Conservation (phyloP, 2,888 invertebrate species). For the Cephus spinipes region DNA sequence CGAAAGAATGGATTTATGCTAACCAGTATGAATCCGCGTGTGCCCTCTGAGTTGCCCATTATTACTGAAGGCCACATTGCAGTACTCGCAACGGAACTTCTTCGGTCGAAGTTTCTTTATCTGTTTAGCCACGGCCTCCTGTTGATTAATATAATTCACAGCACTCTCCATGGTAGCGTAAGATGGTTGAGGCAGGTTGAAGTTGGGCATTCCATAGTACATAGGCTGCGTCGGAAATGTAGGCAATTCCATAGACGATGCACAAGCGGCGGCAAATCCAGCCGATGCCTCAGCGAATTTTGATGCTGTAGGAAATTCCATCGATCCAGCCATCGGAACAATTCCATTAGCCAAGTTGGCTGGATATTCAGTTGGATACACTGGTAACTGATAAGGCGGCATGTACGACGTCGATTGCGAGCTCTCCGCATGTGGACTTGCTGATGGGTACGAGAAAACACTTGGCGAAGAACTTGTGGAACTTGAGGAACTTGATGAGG, state of each 20-base stretch:
- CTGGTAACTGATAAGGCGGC: conserved; percentile 20
- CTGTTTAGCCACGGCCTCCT: conserved; percentile 52
- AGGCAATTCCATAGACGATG: conserved; percentile 3
- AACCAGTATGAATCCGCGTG: conserved; percentile 89
- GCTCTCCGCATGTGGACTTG: neutral
- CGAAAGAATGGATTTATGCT: conserved; percentile 37
- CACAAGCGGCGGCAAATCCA: conserved; percentile 10
- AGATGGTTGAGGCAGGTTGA: conserved; percentile 13
- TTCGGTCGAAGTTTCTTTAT: conserved; percentile 84
- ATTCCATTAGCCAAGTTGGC: neutral
- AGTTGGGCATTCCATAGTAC: conserved; percentile 9
- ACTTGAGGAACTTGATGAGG: conserved; percentile 9
- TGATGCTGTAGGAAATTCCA: neutral
- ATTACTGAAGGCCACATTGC: conserved; percentile 92
- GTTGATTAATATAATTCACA: conserved; percentile 46
- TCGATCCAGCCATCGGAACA: neutral
- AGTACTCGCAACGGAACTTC: conserved; percentile 91
- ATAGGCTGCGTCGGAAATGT: neutral
- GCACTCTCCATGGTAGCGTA: conserved; percentile 46
- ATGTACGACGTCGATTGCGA: neutral
- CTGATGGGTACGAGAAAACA: neutral
- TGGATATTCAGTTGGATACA: conserved; percentile 24
- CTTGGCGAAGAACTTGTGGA: conserved; percentile 1
- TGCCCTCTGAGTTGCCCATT: conserved; percentile 93
- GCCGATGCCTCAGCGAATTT: conserved; percentile 1